A percentile compares a stretch with the other conserved stretches of the same genome.
Evolutionary conservation across 2,888 invertebrate species (phyloP).

Genomic region (Chromoteleia sp.): DNA sequence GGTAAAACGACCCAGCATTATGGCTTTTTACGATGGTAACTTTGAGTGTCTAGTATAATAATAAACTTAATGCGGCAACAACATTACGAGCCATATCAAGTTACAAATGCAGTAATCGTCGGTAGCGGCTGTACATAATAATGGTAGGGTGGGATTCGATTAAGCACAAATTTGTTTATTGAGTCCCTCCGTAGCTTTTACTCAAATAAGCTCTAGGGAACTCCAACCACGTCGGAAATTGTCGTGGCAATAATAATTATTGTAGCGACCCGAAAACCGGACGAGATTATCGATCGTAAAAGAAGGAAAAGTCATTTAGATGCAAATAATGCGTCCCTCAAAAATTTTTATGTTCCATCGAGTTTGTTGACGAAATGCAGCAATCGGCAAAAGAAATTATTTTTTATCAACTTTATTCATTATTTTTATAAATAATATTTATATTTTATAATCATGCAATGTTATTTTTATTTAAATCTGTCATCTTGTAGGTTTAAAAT

Average conservation of each 20-base stretch:
- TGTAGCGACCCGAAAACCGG: constrained; percentile 37
- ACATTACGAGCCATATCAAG: constrained; percentile 52
- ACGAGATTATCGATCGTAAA: constrained; percentile 53
- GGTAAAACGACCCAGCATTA: constrained; percentile 30
- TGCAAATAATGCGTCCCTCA: constrained; percentile 14
- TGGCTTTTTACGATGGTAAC: constrained; percentile 25
- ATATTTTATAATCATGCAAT: no score
- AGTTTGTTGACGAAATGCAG: no score
- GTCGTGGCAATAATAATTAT: constrained; percentile 56
- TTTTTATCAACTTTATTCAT: neutral
- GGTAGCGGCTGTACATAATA: constrained; percentile 48
- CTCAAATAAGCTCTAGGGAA: constrained; percentile 43
- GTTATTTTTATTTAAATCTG: no score
- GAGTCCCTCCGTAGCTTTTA: constrained; percentile 51
- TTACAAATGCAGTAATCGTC: constrained; percentile 64
- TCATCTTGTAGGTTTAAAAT: no score
- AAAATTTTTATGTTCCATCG: constrained; percentile 20
- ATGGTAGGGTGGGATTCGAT: constrained; percentile 52
- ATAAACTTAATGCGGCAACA: constrained; percentile 49
- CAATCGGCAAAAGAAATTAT: no score
- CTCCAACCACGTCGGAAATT: constrained; percentile 53
- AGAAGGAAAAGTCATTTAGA: constrained; percentile 35
- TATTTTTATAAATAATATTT: no score
- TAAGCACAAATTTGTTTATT: constrained; percentile 62
- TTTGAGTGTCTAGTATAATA: constrained; percentile 43